Percentiles rank a stretch among this genome's conserved stretches.
phyloP scores from a whole-genome alignment of 2,797 vertebrate species.

The Limnodromus scolopaceus region DNA sequence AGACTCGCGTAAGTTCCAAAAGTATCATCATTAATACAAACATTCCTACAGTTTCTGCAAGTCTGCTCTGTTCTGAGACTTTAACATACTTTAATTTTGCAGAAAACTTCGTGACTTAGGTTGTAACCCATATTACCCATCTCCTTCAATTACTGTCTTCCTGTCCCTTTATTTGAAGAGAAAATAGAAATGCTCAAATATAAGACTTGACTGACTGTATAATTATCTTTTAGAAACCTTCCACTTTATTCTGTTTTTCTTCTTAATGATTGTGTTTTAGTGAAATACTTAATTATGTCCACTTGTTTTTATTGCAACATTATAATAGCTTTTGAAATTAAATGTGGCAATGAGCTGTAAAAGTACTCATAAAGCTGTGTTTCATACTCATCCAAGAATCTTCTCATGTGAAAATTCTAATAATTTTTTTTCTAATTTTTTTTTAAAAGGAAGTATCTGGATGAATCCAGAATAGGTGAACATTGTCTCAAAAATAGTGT shows the following conservation, averaged over 20 bases:
- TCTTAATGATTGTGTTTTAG: neutral
- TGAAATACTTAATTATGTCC: slow-evolving; percentile 21
- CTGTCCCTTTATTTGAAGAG: neutral
- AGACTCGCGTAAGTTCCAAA: neutral
- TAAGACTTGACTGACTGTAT: neutral
- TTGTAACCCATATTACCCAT: neutral
- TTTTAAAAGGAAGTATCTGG: neutral
- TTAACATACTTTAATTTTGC: neutral
- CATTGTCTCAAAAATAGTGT: neutral
- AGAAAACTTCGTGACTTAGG: neutral
- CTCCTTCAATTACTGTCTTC: neutral
- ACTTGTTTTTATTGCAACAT: neutral
- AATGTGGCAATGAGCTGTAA: neutral
- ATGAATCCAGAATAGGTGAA: neutral
- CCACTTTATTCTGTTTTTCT: neutral
- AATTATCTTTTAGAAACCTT: slow-evolving; percentile 10
- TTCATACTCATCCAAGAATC: neutral
- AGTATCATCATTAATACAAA: neutral
- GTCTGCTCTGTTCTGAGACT: neutral
- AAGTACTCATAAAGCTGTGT: neutral
- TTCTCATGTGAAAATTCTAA: neutral
- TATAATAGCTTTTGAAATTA: slow-evolving; percentile 9
- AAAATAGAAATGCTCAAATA: neutral
- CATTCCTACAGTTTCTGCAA: neutral
- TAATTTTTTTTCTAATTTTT: neutral